Evolutionary conservation across 2,113 vertebrate genomes (phyloP).

Genomic region (Sceloporus tristichus): DNA sequence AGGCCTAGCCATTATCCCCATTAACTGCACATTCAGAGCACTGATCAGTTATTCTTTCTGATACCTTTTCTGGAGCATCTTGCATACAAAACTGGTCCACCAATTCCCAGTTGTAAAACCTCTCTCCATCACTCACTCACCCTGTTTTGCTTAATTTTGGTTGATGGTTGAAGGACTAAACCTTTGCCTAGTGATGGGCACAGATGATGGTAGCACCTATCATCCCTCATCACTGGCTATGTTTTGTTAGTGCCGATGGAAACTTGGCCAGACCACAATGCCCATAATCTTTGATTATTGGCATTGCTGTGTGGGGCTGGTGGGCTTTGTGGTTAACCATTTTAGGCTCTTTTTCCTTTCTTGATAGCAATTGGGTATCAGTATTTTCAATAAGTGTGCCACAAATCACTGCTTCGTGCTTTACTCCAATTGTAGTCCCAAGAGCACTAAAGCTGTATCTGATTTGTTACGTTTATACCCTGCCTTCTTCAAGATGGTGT

Average conservation of each 20-base stretch:
- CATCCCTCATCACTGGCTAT: background rate
- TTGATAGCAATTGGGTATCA: background rate
- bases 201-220: background rate
- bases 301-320: background rate
- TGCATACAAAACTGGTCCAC: background rate
- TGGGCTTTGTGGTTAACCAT: background rate
- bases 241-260: background rate
- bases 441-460: too few species aligned
- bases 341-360: too few species aligned
- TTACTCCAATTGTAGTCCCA: background rate
- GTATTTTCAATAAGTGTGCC: background rate
- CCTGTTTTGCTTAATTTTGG: background rate
- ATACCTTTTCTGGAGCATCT: background rate
- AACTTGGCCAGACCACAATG: background rate
- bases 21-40: background rate
- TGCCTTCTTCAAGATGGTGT: too few species aligned
- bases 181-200: background rate
- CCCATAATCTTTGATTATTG: background rate
- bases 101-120: background rate
- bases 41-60: background rate
- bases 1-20: background rate
- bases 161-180: background rate
- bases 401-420: background rate
- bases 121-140: background rate
- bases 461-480: too few species aligned